Percentiles rank a stretch among this genome's conserved stretches.
Evolutionary conservation across 2,888 invertebrate genomes (phyloP).

Genomic region (Spilosoma lubricipeda): DNA sequence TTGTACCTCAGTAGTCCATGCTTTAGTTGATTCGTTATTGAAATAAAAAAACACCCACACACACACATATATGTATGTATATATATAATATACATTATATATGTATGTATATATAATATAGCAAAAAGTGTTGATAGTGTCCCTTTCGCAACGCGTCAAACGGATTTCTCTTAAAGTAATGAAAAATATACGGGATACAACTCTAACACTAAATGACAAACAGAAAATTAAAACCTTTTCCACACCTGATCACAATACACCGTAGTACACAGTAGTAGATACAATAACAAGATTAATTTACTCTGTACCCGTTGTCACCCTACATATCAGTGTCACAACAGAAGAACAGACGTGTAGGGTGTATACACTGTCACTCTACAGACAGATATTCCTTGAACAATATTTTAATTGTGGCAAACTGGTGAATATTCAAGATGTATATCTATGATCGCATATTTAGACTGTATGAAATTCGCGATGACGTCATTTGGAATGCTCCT

Average conservation of each 20-base stretch:
- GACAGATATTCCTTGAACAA: constrained; percentile 19
- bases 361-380: constrained; percentile 19
- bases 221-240: background rate
- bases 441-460: constrained; percentile 12
- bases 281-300: constrained; percentile 28
- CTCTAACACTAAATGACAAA: background rate
- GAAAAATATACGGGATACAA: too few species aligned
- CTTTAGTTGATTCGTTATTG: too few species aligned
- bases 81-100: too few species aligned
- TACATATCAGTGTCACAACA: constrained; percentile 26
- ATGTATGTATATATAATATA: too few species aligned
- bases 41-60: too few species aligned
- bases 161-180: too few species aligned
- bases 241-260: constrained; percentile 30
- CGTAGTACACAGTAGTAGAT: constrained; percentile 26
- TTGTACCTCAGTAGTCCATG: too few species aligned
- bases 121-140: too few species aligned
- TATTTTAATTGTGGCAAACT: constrained; percentile 31
- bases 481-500: constrained; percentile 14
- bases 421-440: constrained; percentile 11
- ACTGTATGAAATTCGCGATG: constrained; percentile 18
- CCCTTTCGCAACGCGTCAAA: too few species aligned
- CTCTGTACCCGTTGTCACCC: constrained; percentile 26
- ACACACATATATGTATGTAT: too few species aligned
- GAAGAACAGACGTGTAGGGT: constrained; percentile 26